Conservation (phyloP, 1,140 invertebrate genomes). For the Drosophila elegans region DNA sequence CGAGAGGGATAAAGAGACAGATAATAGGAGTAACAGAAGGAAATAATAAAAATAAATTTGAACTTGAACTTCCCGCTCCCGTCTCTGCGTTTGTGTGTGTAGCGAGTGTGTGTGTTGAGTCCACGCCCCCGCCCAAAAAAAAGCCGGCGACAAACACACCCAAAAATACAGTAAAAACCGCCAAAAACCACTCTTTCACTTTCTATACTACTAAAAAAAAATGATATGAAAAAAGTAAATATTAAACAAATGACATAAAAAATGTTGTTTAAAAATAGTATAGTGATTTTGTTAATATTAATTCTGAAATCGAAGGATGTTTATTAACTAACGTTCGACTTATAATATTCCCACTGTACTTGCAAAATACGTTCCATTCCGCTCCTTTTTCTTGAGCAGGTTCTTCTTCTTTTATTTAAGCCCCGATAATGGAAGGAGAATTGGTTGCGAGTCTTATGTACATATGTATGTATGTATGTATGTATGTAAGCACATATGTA, state of each 20-base stretch:
- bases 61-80: constrained; percentile 76
- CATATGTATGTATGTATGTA: not conserved
- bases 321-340: not conserved
- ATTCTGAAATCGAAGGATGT: too few relatives aligned
- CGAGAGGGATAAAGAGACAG: constrained; percentile 18
- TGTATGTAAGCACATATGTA: too few relatives aligned
- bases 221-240: not conserved
- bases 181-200: not conserved
- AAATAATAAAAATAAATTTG: constrained; percentile 78
- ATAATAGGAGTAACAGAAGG: constrained; percentile 17
- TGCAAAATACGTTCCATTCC: not conserved
- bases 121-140: constrained; percentile 37
- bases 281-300: too few relatives aligned
- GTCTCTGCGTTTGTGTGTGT: constrained; percentile 18
- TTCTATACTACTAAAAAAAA: not conserved
- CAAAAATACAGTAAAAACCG: constrained; percentile 3
- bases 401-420: not conserved
- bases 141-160: constrained; percentile 6
- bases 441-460: constrained; percentile 1
- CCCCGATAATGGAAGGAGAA: constrained; percentile 2
- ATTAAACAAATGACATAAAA: not conserved
- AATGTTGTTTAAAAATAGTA: too few relatives aligned
- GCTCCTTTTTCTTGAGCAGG: not conserved
- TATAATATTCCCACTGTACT: not conserved
- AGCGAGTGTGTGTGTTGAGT: constrained; percentile 14